Evolutionary conservation across 35 echinoderm and acorn worm species (phyloP).

Genomic region (Apostichopus japonicus): DNA sequence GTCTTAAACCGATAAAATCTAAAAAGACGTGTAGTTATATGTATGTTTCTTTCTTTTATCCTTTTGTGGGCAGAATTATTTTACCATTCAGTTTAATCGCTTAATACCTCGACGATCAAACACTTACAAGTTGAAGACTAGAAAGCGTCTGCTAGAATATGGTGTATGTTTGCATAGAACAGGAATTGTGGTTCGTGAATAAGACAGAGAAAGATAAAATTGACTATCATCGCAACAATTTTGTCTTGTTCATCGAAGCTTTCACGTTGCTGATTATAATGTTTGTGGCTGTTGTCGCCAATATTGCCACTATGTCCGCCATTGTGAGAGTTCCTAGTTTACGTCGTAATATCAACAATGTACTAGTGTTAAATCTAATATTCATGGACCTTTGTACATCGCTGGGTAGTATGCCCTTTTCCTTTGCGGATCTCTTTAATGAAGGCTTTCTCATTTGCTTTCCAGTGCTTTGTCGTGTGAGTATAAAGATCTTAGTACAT

Average conservation of each 20-base stretch:
- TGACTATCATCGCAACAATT: background rate
- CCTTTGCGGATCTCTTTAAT: constrained; percentile 10
- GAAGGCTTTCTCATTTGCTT: constrained; percentile 1
- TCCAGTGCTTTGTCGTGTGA: constrained; percentile 27
- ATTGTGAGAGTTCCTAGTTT: constrained; percentile 22
- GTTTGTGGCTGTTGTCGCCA: constrained; percentile 26
- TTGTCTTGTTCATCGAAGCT: background rate
- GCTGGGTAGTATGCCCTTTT: constrained; percentile 29
- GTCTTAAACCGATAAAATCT: too few relatives aligned
- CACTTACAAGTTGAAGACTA: too few relatives aligned
- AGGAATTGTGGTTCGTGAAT: constrained; percentile 19
- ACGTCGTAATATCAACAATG: constrained; percentile 10
- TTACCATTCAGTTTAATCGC: too few relatives aligned
- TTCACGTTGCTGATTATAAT: background rate
- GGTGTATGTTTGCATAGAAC: constrained; percentile 13
- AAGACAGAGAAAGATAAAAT: background rate
- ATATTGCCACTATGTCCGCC: background rate
- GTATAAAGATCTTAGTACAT: background rate
- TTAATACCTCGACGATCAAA: too few relatives aligned
- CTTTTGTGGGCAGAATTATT: too few relatives aligned
- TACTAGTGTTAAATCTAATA: constrained; percentile 5
- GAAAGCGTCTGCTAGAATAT: background rate
- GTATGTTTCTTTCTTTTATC: too few relatives aligned
- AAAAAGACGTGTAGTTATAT: too few relatives aligned
- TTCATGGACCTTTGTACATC: constrained; percentile 15